Base-by-base conservation (phyloP, 2,888 invertebrate species). In the Spicauda simplicius region DNA sequence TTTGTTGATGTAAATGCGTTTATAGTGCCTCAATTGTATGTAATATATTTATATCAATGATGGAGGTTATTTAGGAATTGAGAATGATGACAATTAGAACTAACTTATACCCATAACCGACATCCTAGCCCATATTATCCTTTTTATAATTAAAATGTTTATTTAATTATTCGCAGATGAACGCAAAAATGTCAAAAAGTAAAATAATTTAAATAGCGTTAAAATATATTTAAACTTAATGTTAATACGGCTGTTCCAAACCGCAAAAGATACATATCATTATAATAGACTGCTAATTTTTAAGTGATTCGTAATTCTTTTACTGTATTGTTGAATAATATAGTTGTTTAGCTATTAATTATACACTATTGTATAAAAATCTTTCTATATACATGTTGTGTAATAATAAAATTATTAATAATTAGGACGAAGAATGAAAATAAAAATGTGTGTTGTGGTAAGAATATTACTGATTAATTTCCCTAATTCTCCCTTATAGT, bases 311-410 rank as follows among this genome's bases (percentile, higher is more conserved):
- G 80, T 90, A 90, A 88, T 88, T 91, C 83, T 90, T 92, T 91
- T 92, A 92, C 86, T 87, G 81, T 88, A 90, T 87, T 93, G 91
- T 92, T 92, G 91, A 89, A 82, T 86, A 87, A 82, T 85, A 88
- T 88, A 90, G 89, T 80, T 86, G 83, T 80, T 80, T 89, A 91
- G 88, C 80, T 78, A 85, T 80, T 86, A 86, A 87, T 86, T 91
- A 92, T 93, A 92, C 91, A 93, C 91, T 92, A 92, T 93, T 92
- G 91, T 92, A 92, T 91, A 90, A 92, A 91, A 90, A 85, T 91
- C 93, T 92, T 92, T 92, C 93, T 92, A 93, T 92, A 88, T 92
- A 92, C 93, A 92, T 92, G 92, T 93, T 93, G 92, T 92, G 90
- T 91, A 90, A 86, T 90, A 87, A 84, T 90, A 87, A 90, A 87